These are phyloP conservation scores for Clarias pachynema DNA, from an alignment of 2,797 vertebrate genomes.

Conservation along the genomic window DNA sequence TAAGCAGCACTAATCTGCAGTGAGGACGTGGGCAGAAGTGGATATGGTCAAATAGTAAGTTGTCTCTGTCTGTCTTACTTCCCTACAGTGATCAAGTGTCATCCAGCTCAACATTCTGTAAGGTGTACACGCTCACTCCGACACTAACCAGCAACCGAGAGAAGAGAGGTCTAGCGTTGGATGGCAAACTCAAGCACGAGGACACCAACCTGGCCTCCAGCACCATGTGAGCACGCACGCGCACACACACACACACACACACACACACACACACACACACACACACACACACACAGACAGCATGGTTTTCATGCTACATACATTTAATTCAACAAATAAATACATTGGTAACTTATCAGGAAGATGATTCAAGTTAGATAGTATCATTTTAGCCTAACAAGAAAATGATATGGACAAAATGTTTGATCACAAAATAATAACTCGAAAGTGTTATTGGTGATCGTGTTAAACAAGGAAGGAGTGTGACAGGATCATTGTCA, in stretches of 20 bases:
- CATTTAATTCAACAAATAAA: background rate
- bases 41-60: background rate
- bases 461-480: background rate
- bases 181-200: slow-evolving; percentile 86
- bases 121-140: slow-evolving; percentile 83
- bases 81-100: slow-evolving; percentile 79
- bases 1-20: background rate
- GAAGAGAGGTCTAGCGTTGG: slow-evolving; percentile 85
- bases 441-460: background rate
- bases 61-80: slow-evolving; percentile 10
- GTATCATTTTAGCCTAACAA: background rate
- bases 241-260: background rate
- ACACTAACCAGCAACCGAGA: slow-evolving; percentile 80
- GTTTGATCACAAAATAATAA: background rate
- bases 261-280: background rate
- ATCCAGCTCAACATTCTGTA: slow-evolving; percentile 84
- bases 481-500: background rate
- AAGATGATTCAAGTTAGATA: background rate
- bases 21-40: background rate
- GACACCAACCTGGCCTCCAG: slow-evolving; percentile 89
- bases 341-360: background rate
- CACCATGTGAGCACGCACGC: slow-evolving; percentile 78
- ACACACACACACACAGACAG: background rate
- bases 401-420: background rate
- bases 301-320: background rate